Base-by-base conservation (phyloP, 2,797 vertebrate species). In the Syngnathus rostellatus region DNA sequence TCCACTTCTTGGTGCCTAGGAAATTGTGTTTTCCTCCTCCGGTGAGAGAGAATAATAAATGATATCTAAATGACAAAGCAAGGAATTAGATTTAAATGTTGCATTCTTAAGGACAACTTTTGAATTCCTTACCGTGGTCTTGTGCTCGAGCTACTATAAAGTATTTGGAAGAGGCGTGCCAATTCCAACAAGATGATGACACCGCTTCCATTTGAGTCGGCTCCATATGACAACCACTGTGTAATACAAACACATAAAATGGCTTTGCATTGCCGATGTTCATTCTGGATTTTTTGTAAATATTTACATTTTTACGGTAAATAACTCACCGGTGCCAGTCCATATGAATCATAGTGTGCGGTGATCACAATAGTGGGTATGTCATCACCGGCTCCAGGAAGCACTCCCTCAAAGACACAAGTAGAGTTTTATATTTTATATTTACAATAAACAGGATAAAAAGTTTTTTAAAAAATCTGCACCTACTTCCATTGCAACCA, bases 11-110 rank as follows among this genome's bases (percentile, higher is more conserved):
- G 54, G 92, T 93, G 66, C 92, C 92, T 5, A 90, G 74, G 68
- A 90, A 94, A 77, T 93, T 92, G 74, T 92, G 91, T 69, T 93
- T 94, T 45, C 92, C 92, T 68, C 90, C 91, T 60, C 92, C 92
- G 6, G 90, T 90, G 58, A 93, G 82, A 4, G 91, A 89, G 76
- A 93, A 93, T 75, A 94, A 85, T 23, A 94, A 78, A 77, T 93
- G 81, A 72, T 84, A 93, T 60, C 92, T 93, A 41, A 25, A 72
- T 76, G 51, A 64, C 62, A 10, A 50, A 57, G 5, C 31, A n/a
- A 53, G 48, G 1, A 48, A 48, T 1, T 6, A 17, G 17, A 38
- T 17, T 7, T 38, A 1, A 50, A 25, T 21, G 9, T 58, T 16
- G 40, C 4, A 46, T 19, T 21, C 10, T 31, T 31, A 31, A 31